These are phyloP conservation scores for Epirrhoe alternata DNA, from an alignment of 2,888 invertebrate species.

Conservation along the genomic window DNA sequence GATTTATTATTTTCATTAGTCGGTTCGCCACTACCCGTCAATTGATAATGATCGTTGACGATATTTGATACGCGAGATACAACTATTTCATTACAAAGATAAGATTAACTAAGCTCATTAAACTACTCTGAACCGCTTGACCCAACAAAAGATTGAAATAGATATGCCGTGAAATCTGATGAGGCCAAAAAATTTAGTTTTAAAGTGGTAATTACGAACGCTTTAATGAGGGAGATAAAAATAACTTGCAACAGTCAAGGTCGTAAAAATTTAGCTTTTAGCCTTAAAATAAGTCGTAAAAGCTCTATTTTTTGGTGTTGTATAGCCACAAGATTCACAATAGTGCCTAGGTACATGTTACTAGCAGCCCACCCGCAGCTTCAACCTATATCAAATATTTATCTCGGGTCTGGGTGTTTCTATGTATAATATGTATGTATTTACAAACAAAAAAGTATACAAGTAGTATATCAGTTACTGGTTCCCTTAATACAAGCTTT, in stretches of 20 bases:
- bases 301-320: neutral
- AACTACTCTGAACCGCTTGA: slow-evolving; percentile 41
- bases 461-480: too few relatives aligned
- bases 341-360: too few relatives aligned
- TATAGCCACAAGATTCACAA: too few relatives aligned
- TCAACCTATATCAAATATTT: too few relatives aligned
- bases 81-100: slow-evolving; percentile 48
- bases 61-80: slow-evolving; percentile 45
- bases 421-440: too few relatives aligned
- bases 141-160: slow-evolving; percentile 34
- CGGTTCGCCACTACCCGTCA: slow-evolving; percentile 46
- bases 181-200: slow-evolving; percentile 6
- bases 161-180: slow-evolving; percentile 28
- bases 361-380: too few relatives aligned
- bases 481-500: too few relatives aligned
- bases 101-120: slow-evolving; percentile 44
- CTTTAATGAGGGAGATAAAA: slow-evolving; percentile 12
- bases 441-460: too few relatives aligned
- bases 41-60: slow-evolving; percentile 53
- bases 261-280: neutral
- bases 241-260: slow-evolving; percentile 7
- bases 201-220: slow-evolving; percentile 16
- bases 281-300: neutral
- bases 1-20: slow-evolving; percentile 68
- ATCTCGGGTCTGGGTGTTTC: too few relatives aligned